Base-by-base conservation (phyloP, 1,140 invertebrate species). In the Drosophila equinoxialis region DNA sequence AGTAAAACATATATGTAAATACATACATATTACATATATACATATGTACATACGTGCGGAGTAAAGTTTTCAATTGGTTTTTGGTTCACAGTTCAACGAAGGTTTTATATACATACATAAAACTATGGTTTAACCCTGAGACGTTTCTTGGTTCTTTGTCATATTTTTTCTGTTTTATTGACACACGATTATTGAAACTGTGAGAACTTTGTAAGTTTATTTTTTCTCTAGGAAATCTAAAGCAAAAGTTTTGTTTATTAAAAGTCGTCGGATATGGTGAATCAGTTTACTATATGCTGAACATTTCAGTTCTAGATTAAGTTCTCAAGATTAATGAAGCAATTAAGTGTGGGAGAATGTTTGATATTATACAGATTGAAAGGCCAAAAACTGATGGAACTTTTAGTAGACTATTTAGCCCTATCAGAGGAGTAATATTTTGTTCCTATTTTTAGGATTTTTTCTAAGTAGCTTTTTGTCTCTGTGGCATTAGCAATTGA, bases 1-100 rank as follows among this genome's bases (percentile, higher is more conserved):
- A 72, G 65, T 64, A 30, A 72, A 66, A 73, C 61, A 71, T 68
- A 79, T 73, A 74, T 73, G n/a, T n/a, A n/a, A n/a, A 41, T 67
- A 8, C 39, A 35, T 57, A 62, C 7, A 33, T 74, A 37, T 30
- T 33, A 41, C 42, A 61, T 39, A 20, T 23, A 13, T 41, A 35
- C 66, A 42, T 60, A 8, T 3, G 3, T 60, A 42, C 41, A 20
- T 59, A 48, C 45, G 14, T 20, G 45, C 45, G 14, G 7, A 48
- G 45, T 51, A 0, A 6, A 20, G 17, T 51, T 51, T 51, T 51
- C 45, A 51, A 51, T 51, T 51, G 45, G 45, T 48, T 48, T 48
- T 39, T 39, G 8, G 45, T 23, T 51, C 45, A 17, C 17, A 48
- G 1, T 48, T 48, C 2, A 17, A 10, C 14, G 3, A 51, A 51